These are phyloP conservation scores for Heliconius hewitsoni DNA, from an alignment of 1,140 invertebrate genomes.

Conservation along the genomic window DNA sequence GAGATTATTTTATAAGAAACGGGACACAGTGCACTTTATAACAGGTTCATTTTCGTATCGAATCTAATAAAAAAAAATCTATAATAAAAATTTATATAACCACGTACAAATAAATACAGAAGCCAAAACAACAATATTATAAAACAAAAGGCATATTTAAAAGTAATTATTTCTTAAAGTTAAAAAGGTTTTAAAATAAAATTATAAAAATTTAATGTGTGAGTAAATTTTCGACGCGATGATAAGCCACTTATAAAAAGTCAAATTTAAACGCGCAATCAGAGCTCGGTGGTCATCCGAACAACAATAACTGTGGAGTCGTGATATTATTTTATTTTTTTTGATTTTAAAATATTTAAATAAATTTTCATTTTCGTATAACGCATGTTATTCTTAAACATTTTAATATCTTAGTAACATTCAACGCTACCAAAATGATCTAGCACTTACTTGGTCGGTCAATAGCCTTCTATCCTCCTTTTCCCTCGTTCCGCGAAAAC, in stretches of 20 bases:
- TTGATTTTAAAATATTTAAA: background rate
- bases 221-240: conserved; percentile 40
- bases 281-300: conserved; percentile 21
- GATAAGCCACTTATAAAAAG: conserved; percentile 69
- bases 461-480: background rate
- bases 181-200: conserved; percentile 23
- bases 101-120: background rate
- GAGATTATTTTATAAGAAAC: too few relatives aligned
- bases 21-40: too few relatives aligned
- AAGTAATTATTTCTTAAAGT: conserved; percentile 7
- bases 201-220: conserved; percentile 31
- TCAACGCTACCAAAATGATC: background rate
- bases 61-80: background rate
- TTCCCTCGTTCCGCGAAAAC: too few relatives aligned
- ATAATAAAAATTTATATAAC: background rate
- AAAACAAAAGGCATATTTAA: conserved; percentile 13
- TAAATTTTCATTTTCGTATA: background rate
- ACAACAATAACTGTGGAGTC: conserved; percentile 16
- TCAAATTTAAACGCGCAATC: conserved; percentile 60
- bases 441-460: background rate
- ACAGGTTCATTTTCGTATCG: too few relatives aligned
- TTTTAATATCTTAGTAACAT: background rate
- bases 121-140: background rate
- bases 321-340: background rate
- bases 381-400: background rate